phyloP scores from a whole-genome alignment of 2,888 invertebrate genomes.

The Halocaridina rubra region DNA sequence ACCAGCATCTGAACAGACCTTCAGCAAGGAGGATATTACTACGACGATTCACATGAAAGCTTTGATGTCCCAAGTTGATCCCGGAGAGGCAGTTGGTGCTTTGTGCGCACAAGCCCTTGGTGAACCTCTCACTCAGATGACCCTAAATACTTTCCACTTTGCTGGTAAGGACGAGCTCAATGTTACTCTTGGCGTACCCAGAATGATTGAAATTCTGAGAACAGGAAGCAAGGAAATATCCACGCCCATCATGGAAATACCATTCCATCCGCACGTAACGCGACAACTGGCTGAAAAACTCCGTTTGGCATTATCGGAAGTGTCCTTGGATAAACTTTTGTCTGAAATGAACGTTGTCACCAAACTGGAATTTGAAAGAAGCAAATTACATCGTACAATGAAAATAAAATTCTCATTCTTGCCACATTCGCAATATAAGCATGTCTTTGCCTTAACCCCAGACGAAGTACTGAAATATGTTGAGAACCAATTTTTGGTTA shows the following conservation, averaged over 20 bases:
- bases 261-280: slow-evolving; percentile 75
- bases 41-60: slow-evolving; percentile 82
- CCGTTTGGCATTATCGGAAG: slow-evolving; percentile 79
- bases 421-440: slow-evolving; percentile 79
- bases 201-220: slow-evolving; percentile 60
- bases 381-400: slow-evolving; percentile 73
- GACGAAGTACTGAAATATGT: slow-evolving; percentile 79
- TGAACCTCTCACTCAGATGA: slow-evolving; percentile 99
- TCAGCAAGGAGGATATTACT: slow-evolving; percentile 70
- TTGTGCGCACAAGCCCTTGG: slow-evolving; percentile 98
- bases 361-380: slow-evolving; percentile 4
- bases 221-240: slow-evolving; percentile 88
- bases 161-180: slow-evolving; percentile 99
- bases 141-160: slow-evolving; percentile 99
- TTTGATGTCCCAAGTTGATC: slow-evolving; percentile 81
- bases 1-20: not conserved
- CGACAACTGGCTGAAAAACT: slow-evolving; percentile 77
- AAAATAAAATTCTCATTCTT: slow-evolving; percentile 80
- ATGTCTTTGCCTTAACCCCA: slow-evolving; percentile 79
- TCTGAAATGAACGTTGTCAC: slow-evolving; percentile 1
- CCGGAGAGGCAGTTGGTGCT: slow-evolving; percentile 96
- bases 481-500: slow-evolving; percentile 77
- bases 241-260: slow-evolving; percentile 96
- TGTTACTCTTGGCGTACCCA: slow-evolving; percentile 83
- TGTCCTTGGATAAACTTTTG: slow-evolving; percentile 77